Evolutionary conservation across 1,140 invertebrate species (phyloP).

Genomic region (Oncopeltus fasciatus): DNA sequence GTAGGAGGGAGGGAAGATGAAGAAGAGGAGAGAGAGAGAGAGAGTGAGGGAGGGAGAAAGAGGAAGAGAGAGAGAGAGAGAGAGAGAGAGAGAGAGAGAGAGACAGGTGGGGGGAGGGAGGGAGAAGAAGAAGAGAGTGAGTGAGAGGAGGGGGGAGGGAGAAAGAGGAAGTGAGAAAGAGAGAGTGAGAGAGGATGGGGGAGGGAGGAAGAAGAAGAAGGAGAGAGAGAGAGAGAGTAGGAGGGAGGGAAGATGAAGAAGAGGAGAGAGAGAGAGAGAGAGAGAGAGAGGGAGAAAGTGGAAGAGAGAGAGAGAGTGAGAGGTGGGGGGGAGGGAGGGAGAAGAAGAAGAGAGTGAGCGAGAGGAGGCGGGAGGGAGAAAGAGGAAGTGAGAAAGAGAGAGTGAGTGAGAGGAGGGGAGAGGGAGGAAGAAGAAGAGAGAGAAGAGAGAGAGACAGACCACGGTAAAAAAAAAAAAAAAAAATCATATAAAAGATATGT

Average conservation of each 20-base stretch:
- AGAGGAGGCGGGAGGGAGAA: neutral
- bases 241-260: neutral
- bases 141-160: neutral
- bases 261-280: neutral
- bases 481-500: no score
- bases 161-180: neutral
- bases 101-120: neutral
- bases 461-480: no score
- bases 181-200: neutral
- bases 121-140: neutral
- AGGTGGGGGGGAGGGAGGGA: neutral
- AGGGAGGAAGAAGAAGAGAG: neutral
- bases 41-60: neutral
- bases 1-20: neutral
- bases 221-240: neutral
- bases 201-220: neutral
- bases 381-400: neutral
- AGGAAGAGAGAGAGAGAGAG: no score
- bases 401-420: neutral
- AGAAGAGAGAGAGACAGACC: no score
- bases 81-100: neutral
- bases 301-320: neutral
- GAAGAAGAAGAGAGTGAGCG: neutral
- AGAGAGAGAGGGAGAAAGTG: neutral
- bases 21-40: neutral